These are phyloP conservation scores for Percopsis omiscomaycus DNA, from an alignment of 2,797 vertebrate species.

Conservation along the genomic window DNA sequence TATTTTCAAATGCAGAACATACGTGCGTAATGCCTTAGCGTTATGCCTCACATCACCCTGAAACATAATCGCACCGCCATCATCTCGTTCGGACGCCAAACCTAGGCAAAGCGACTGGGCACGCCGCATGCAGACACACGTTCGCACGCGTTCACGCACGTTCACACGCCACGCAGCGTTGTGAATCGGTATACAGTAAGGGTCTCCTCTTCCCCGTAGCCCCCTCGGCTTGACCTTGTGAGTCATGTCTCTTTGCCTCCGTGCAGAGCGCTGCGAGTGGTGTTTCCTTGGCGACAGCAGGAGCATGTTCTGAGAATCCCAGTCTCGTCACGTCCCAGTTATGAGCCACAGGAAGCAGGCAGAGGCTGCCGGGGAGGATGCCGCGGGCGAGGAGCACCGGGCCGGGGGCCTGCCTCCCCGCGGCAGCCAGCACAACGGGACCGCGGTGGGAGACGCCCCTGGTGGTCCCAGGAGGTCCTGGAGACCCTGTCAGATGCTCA, in stretches of 20 bases:
- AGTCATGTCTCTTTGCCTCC: conserved; percentile 15
- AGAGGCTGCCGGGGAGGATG: conserved; percentile 34
- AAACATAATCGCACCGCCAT: no score
- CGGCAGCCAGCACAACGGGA: conserved; percentile 53
- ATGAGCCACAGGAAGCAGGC: conserved; percentile 69
- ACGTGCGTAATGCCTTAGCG: no score
- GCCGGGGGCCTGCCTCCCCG: conserved; percentile 18
- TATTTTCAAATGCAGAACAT: no score
- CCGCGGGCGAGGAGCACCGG: conserved; percentile 44
- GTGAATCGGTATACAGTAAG: no score
- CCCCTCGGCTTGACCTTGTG: background rate
- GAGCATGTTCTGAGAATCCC: conserved; percentile 53
- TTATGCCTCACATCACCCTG: no score
- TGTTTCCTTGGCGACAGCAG: conserved; percentile 38
- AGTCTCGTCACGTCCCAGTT: conserved; percentile 32
- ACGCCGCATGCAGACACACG: no score
- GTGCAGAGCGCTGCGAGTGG: conserved; percentile 37
- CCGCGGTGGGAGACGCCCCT: conserved; percentile 42
- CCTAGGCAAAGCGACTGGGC: no score
- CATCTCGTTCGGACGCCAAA: no score
- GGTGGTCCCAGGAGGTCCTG: conserved; percentile 61
- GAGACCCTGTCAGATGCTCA: conserved; percentile 79
- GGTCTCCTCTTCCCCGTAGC: background rate
- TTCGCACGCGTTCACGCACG: no score
- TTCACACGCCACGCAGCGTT: no score